Evolutionary conservation across 2,888 invertebrate species (phyloP).

Genomic region (Drosophila flavopinicola): DNA sequence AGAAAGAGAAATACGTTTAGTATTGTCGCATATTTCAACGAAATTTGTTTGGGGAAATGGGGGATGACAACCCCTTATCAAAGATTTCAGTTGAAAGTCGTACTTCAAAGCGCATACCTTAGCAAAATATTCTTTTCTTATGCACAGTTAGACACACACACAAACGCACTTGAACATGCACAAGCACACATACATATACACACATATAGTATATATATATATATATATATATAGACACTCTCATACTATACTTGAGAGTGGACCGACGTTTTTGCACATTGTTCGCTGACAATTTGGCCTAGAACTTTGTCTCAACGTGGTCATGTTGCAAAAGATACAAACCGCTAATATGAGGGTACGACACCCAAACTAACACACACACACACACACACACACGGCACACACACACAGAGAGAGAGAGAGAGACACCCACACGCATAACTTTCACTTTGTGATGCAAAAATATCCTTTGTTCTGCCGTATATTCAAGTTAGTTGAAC

Average conservation of each 20-base stretch:
- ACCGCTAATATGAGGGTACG: constrained; percentile 65
- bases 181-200: neutral
- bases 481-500: constrained; percentile 26
- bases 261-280: constrained; percentile 38
- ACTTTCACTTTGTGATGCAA: constrained; percentile 75
- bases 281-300: constrained; percentile 58
- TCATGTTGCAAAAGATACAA: constrained; percentile 59
- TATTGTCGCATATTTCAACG: constrained; percentile 6
- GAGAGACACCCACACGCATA: constrained; percentile 27
- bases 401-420: constrained; percentile 2
- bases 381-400: constrained; percentile 2
- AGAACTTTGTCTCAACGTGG: constrained; percentile 43
- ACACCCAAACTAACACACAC: constrained; percentile 22
- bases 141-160: constrained; percentile 19
- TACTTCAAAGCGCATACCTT: constrained; percentile 39
- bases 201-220: neutral
- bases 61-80: neutral
- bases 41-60: neutral
- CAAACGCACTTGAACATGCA: constrained; percentile 18
- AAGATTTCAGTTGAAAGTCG: constrained; percentile 13
- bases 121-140: constrained; percentile 32
- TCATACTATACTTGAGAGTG: constrained; percentile 10
- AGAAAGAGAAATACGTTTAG: neutral
- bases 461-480: constrained; percentile 59
- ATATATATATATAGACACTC: neutral